Percentiles rank a stretch among this genome's conserved stretches.
Evolutionary conservation across 2,113 vertebrate species (phyloP).

Genomic region (Psammodynastes pulverulentus): DNA sequence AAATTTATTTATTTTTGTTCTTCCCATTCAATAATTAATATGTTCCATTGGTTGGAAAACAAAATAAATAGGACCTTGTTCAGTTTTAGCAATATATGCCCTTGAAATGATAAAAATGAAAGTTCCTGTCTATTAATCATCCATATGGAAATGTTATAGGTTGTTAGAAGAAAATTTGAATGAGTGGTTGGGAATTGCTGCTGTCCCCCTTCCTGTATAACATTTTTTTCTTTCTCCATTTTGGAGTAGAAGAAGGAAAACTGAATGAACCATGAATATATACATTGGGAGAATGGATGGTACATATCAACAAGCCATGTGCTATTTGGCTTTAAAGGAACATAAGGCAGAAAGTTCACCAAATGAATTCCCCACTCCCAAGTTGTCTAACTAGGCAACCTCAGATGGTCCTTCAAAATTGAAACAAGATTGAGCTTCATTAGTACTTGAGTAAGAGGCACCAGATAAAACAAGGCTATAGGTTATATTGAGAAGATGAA

Average conservation of each 20-base stretch:
- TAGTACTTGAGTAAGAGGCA: not conserved
- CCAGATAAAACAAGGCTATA: not conserved
- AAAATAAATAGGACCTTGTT: not conserved
- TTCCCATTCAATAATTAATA: not conserved
- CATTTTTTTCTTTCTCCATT: not conserved
- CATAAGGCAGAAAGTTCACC: not conserved
- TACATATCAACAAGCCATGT: not conserved
- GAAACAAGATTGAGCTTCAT: not conserved
- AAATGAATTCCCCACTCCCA: not conserved
- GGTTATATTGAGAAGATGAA: not conserved
- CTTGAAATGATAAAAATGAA: not conserved
- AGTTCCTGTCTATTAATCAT: not conserved
- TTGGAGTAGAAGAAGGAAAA: not conserved
- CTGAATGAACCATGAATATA: not conserved
- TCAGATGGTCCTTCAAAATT: not conserved
- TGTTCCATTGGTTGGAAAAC: not conserved
- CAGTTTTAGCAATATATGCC: not conserved
- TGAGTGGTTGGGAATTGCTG: not conserved
- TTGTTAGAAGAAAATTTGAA: not conserved
- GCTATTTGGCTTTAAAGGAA: not conserved
- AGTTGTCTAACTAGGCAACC: not conserved
- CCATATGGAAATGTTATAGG: not conserved
- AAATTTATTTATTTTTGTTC: not conserved
- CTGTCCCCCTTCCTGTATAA: not conserved
- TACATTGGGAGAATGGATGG: not conserved